Percentiles rank a stretch among this genome's conserved stretches.
These are phyloP conservation scores for Probosciger aterrimus DNA, from an alignment of 2,113 vertebrate genomes.

Conservation along the genomic window DNA sequence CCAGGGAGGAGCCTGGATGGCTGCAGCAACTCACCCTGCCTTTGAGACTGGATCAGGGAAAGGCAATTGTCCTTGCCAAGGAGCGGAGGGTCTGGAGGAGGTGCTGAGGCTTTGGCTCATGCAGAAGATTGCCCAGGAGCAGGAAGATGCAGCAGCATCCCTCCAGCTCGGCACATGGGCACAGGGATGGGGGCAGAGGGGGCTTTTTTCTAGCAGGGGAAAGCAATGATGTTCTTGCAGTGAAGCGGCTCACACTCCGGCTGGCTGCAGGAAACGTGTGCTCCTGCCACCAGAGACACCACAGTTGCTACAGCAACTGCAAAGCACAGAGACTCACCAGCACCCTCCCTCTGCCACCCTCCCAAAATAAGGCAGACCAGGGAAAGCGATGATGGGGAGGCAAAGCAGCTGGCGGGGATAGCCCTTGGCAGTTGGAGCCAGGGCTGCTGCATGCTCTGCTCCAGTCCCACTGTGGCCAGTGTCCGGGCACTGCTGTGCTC, in stretches of 20 bases:
- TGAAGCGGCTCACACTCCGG: not conserved
- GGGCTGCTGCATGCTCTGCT: not conserved
- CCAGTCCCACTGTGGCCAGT: fast-evolving
- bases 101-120: not conserved
- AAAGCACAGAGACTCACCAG: not conserved
- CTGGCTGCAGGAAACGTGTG: not conserved
- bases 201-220: not conserved
- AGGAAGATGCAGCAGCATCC: not conserved
- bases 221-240: not conserved
- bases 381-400: not conserved
- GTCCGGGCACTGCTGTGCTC: fast-evolving
- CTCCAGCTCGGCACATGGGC: fast-evolving
- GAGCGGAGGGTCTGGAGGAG: not conserved
- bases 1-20: not conserved
- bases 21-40: not conserved
- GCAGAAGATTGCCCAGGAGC: not conserved
- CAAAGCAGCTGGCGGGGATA: not conserved
- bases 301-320: conserved; percentile 64
- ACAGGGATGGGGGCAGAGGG: not conserved
- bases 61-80: not conserved
- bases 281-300: conserved; percentile 5
- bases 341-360: not conserved
- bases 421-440: fast-evolving
- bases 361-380: not conserved
- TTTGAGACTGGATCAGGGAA: not conserved